Percentiles rank a stretch among this genome's conserved stretches.
phyloP scores from a whole-genome alignment of 1,140 invertebrate species.

The Monochamus saltuarius region DNA sequence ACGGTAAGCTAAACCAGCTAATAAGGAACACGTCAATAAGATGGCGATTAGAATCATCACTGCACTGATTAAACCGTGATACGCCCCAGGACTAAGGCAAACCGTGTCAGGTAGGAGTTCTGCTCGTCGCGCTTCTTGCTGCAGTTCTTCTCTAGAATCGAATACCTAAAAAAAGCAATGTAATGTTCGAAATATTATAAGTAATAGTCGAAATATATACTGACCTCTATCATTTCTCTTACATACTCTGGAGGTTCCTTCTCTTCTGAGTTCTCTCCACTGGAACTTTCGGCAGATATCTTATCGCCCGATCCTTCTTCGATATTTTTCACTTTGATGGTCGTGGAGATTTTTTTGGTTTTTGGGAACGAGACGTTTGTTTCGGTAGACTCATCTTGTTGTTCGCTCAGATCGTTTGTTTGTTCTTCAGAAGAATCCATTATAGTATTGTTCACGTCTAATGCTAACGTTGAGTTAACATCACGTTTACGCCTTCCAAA shows the following conservation, averaged over 20 bases:
- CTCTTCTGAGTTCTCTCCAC: conserved; percentile 50
- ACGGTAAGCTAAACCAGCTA: conserved; percentile 68
- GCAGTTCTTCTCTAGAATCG: conserved; percentile 71
- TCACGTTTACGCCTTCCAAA: conserved; percentile 70
- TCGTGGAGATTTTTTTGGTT: background rate
- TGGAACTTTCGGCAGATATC: background rate
- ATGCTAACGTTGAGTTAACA: conserved; percentile 54
- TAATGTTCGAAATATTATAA: conserved; percentile 20
- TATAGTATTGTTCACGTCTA: conserved; percentile 25
- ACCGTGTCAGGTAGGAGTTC: conserved; percentile 63
- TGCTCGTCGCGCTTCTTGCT: conserved; percentile 61
- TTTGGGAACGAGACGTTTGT: conserved; percentile 22
- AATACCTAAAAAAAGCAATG: conserved; percentile 55
- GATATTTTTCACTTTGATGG: conserved; percentile 55
- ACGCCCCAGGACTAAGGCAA: conserved; percentile 72
- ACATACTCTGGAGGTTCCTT: conserved; percentile 69
- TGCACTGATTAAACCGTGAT: conserved; percentile 73
- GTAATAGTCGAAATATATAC: background rate
- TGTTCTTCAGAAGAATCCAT: background rate
- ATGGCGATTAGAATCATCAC: conserved; percentile 69
- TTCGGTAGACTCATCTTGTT: conserved; percentile 18
- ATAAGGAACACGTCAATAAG: conserved; percentile 63
- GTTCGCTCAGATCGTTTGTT: conserved; percentile 5
- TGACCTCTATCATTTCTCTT: conserved; percentile 81
- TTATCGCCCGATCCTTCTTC: conserved; percentile 7